phyloP scores from a whole-genome alignment of 2,113 vertebrate species.

The Pachycephala philippinensis region DNA sequence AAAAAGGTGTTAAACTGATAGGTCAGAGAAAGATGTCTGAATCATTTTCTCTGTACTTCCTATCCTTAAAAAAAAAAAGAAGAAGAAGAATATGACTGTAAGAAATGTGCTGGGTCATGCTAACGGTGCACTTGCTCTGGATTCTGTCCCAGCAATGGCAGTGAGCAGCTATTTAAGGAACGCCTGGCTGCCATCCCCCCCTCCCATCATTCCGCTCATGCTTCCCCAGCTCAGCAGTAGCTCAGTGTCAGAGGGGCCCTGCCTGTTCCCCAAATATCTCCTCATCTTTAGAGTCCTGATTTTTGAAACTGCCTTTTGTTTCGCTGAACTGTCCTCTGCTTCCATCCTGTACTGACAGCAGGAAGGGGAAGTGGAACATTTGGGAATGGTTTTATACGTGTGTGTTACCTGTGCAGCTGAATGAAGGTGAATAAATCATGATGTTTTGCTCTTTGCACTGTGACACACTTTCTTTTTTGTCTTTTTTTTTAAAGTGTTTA shows the following conservation, averaged over 20 bases:
- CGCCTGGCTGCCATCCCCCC: not conserved
- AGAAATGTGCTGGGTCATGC: not conserved
- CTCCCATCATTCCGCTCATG: not conserved
- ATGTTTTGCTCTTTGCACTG: not conserved
- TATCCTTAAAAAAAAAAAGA: not conserved
- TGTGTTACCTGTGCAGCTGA: not conserved
- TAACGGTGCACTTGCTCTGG: fast-evolving
- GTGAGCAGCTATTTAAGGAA: not conserved
- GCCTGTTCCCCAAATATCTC: fast-evolving
- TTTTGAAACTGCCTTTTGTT: not conserved
- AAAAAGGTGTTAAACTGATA: not conserved
- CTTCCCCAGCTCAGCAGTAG: fast-evolving
- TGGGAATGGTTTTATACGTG: not conserved
- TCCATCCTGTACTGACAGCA: not conserved
- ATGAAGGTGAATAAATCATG: not conserved
- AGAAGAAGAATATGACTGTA: not conserved
- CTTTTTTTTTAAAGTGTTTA: not conserved
- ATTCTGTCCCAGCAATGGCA: not conserved
- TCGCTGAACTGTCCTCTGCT: not conserved
- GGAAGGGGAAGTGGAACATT: not conserved
- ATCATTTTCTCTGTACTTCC: not conserved
- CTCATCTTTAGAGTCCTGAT: not conserved
- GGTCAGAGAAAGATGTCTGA: not conserved
- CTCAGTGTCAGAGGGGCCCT: not conserved
- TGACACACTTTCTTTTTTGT: not conserved